These are phyloP conservation scores for Caenorhabditis virilis DNA, from an alignment of 2,888 invertebrate genomes.

Conservation along the genomic window DNA sequence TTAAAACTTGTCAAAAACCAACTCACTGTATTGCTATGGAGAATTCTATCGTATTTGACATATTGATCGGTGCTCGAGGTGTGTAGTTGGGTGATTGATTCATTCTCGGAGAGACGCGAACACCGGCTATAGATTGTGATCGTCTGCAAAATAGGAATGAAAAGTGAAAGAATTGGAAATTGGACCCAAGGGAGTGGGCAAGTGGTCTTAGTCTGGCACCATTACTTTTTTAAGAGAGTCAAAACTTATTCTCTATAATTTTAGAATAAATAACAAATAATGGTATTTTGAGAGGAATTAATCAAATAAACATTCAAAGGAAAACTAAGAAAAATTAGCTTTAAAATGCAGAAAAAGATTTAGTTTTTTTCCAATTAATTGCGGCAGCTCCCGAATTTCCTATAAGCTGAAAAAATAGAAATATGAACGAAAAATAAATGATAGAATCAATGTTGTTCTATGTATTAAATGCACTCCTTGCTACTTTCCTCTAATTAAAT, in stretches of 20 bases:
- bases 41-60: constrained; percentile 37
- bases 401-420: too few species aligned
- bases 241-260: too few species aligned
- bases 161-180: background rate
- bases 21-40: constrained; percentile 36
- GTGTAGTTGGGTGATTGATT: constrained; percentile 17
- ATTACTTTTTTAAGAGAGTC: too few species aligned
- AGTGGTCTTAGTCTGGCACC: background rate
- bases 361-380: too few species aligned
- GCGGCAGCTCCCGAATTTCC: too few species aligned
- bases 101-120: constrained; percentile 37
- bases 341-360: background rate
- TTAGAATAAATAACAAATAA: background rate
- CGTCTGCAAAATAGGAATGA: constrained; percentile 22
- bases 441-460: too few species aligned
- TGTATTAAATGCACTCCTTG: too few species aligned
- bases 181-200: background rate
- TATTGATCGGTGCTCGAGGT: constrained; percentile 17
- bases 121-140: constrained; percentile 41
- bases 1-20: too few species aligned
- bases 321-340: background rate
- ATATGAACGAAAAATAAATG: too few species aligned
- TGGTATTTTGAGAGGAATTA: background rate
- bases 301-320: background rate
- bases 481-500: too few species aligned